These are phyloP conservation scores for Antennarius striatus DNA, from an alignment of 2,113 vertebrate species.

Conservation along the genomic window DNA sequence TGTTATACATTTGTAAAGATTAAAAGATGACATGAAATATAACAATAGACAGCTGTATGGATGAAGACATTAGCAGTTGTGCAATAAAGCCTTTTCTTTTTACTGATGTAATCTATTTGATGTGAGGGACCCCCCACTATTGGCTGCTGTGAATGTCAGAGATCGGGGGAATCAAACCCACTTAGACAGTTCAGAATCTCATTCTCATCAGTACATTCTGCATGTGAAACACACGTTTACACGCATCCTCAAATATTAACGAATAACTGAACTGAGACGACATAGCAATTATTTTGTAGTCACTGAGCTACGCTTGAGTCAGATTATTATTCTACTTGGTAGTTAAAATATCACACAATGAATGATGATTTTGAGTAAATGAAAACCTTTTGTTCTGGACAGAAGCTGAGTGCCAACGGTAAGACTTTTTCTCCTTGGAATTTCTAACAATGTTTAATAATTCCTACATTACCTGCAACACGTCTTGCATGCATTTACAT, in stretches of 20 bases:
- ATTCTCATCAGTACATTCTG: too few relatives aligned
- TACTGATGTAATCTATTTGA: too few relatives aligned
- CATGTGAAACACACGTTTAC: conserved; percentile 36
- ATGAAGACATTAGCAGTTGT: too few relatives aligned
- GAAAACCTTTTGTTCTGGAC: not conserved
- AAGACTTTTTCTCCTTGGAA: not conserved
- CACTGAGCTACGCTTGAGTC: not conserved
- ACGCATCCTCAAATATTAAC: not conserved
- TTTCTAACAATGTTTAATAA: conserved; percentile 20
- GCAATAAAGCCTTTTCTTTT: too few relatives aligned
- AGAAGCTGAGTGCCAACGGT: conserved; percentile 4
- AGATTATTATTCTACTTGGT: not conserved
- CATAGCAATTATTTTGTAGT: not conserved
- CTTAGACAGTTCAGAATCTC: conserved; percentile 20
- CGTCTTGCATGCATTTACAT: not conserved
- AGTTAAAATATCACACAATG: not conserved
- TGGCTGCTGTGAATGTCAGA: conserved; percentile 52
- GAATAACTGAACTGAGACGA: not conserved
- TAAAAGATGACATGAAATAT: too few relatives aligned
- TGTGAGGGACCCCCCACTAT: too few relatives aligned
- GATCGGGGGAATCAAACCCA: conserved; percentile 56
- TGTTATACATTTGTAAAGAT: too few relatives aligned
- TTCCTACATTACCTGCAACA: conserved; percentile 10
- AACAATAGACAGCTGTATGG: too few relatives aligned
- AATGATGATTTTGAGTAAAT: not conserved